These are phyloP conservation scores for Cygnus buccinator DNA, from an alignment of 2,113 vertebrate genomes.

Conservation along the genomic window DNA sequence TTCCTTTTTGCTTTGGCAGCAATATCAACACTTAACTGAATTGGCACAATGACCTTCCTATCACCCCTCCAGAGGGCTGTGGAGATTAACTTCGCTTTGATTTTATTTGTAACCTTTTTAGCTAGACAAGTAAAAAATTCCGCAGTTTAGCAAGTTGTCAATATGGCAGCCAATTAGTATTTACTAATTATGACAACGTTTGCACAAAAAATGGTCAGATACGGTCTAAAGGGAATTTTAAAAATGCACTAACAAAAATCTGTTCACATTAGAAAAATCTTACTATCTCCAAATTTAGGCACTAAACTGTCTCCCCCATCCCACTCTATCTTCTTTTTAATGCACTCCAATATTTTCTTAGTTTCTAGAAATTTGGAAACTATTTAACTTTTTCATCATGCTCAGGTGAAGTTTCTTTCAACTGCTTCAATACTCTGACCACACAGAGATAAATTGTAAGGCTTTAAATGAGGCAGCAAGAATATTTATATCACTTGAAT, in stretches of 20 bases:
- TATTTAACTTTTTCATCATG: neutral
- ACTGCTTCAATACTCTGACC: neutral
- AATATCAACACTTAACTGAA: neutral
- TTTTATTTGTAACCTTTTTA: neutral
- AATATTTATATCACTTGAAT: neutral
- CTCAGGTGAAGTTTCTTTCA: neutral
- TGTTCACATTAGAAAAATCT: neutral
- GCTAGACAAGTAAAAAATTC: neutral
- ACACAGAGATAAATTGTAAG: neutral
- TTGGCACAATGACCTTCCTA: neutral
- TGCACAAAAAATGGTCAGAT: neutral
- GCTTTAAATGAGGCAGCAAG: neutral
- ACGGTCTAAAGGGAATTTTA: neutral
- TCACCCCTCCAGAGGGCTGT: neutral
- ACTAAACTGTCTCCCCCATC: neutral
- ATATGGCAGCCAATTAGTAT: neutral
- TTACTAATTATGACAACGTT: neutral
- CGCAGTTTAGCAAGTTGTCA: neutral
- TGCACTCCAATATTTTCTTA: neutral
- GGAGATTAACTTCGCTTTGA: neutral
- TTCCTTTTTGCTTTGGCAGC: neutral
- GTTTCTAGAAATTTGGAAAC: neutral
- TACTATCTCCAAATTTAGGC: neutral
- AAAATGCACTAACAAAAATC: neutral
- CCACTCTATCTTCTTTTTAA: neutral